Base-by-base conservation (phyloP, 2,797 vertebrate genomes). In the Notolepis coatsorum region DNA sequence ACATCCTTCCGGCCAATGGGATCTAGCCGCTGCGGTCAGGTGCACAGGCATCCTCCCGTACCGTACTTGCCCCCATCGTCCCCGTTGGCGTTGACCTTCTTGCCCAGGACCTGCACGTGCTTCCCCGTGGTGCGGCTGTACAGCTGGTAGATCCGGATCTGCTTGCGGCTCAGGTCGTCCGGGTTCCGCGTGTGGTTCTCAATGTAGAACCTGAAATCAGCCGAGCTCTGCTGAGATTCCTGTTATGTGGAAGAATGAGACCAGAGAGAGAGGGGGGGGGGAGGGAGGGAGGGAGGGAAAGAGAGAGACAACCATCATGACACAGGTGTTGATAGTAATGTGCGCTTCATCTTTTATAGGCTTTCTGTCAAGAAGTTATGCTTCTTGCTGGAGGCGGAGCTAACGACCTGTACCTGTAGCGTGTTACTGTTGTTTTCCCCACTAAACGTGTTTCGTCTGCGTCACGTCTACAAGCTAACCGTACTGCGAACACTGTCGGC, bases 41-140 rank as follows among this genome's bases (percentile, higher is more conserved):
- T 28, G 87, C 79, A 87, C 89, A 89, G 86, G 83, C 89, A 85
- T 71, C 81, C 81, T 90, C 83, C 77, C 91, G 85, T 93, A 95
- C 93, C 93, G 84, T 93, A 92, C 91, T 93, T 93, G 91, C 92
- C 91, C 88, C 94, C 92, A 85, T 94, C 93, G 80, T 94, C 93
- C 81, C 94, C 91, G 5, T 94, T 93, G 85, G 93, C 93, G 41
- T 92, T 92, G 89, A 94, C 59, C 62, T 90, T 92, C 83, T 93
- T 94, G 54, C 90, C 93, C 63, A 93, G 67, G 81, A 92, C 89
- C 88, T 94, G 90, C 47, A 92, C 93, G 3, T 94, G 93, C 61
- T 92, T 93, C 39, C 91, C 91, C 0, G 92, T 95, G 84, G 92
- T 94, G 33, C 91, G 70, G 85, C 93, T 94, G 85, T 95, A 94